Base-by-base conservation (phyloP, 2,888 invertebrate genomes). In the Lagria hirta region DNA sequence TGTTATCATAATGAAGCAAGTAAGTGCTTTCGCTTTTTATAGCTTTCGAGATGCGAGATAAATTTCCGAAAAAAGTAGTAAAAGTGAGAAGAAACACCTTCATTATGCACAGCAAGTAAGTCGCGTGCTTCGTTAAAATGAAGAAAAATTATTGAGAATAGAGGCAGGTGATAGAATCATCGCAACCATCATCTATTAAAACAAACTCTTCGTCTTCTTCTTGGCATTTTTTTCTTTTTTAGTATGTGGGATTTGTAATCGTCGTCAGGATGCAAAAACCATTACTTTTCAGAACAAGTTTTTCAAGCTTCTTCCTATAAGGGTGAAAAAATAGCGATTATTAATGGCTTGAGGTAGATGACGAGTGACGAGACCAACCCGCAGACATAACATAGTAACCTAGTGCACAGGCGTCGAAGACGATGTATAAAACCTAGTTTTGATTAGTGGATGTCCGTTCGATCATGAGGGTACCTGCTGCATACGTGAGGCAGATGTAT, bases 341-440 rank as follows among this genome's bases (percentile, higher is more conserved):
- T 11, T 30, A 38, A 22, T 38, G 30, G 38, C 17, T 17, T 24
- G 17, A 17, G 20, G n/a, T n/a, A n/a, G n/a, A n/a, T n/a, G n/a
- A n/a, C n/a, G n/a, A n/a, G 38, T 30, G 30, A 38, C 38, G 38
- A 48, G 48, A 48, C 48, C 48, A 40, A 48, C 48, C 48, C 48
- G 48, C 48, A 53, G 57, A 54, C 60, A 52, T 48, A 51, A 50
- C 60, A 58, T 57, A 60, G 60, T 60, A 60, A 60, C 60, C 60
- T 56, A 59, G 54, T 55, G 56, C 50, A n/a, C n/a, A 52, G 48
- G 48, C 49, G 48, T 48, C 47, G 43, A 51, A 54, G 49, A 52
- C 51, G 44, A 36, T 51, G 50, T 53, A 55, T 57, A 60, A 57
- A 60, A 55, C 49, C 54, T 52, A 56, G 49, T 54, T 54, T 43